A percentile compares a stretch with the other conserved stretches of the same genome.
phyloP scores from a whole-genome alignment of 2,113 vertebrate genomes.

The Glaucidium brasilianum region DNA sequence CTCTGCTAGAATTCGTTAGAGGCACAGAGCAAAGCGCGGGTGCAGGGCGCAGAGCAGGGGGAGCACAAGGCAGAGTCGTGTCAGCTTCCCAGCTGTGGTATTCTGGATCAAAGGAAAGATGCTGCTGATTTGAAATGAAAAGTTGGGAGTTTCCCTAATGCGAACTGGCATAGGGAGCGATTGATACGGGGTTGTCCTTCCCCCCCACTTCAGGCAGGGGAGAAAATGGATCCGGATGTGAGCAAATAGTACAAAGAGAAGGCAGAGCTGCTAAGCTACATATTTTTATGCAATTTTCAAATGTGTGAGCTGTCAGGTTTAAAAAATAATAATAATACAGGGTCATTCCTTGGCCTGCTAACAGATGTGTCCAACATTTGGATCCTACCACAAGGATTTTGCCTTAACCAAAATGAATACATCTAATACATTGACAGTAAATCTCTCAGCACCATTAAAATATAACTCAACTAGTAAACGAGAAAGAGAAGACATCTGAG shows the following conservation, averaged over 20 bases:
- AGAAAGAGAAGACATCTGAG: conserved; percentile 67
- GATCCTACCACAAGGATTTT: conserved; percentile 38
- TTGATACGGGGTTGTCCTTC: background rate
- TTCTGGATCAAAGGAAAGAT: conserved; percentile 51
- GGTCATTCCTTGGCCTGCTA: conserved; percentile 55
- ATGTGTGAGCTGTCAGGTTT: conserved; percentile 51
- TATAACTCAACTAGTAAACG: conserved; percentile 61
- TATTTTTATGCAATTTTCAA: conserved; percentile 53
- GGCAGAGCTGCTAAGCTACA: conserved; percentile 6
- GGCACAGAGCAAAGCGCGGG: background rate
- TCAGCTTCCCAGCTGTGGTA: conserved; percentile 22
- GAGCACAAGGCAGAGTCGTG: background rate
- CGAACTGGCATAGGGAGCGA: background rate
- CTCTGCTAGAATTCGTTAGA: conserved; percentile 51
- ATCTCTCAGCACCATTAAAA: conserved; percentile 72
- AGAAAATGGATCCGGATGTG: conserved; percentile 41
- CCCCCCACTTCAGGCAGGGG: background rate
- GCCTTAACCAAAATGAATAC: conserved; percentile 59
- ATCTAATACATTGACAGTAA: conserved; percentile 58
- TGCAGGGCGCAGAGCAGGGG: background rate
- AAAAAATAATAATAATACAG: conserved; percentile 47
- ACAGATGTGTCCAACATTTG: conserved; percentile 68
- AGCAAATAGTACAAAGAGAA: conserved; percentile 35
- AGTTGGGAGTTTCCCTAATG: background rate
- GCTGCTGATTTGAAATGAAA: background rate